Base-by-base conservation (phyloP, 2,113 vertebrate genomes). In the Sterrhoptilus dennistouni region DNA sequence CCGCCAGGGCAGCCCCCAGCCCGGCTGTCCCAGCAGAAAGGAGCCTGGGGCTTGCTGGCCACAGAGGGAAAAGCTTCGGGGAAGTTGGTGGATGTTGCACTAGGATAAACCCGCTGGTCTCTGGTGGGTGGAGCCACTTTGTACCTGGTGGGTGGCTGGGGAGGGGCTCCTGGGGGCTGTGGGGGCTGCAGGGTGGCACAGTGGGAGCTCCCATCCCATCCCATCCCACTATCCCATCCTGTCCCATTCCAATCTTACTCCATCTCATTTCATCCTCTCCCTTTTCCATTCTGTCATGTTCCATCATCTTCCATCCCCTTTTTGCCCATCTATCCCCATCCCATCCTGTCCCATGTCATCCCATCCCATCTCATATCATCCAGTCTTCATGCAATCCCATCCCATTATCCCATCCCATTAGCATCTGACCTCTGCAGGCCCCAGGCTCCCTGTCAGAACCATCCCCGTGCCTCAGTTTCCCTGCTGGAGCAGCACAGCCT, bases 391-490 rank as follows among this genome's bases (percentile, higher is more conserved):
- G 11, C 38, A 9, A 38, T 38, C 9, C 38, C 28, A 53, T 29
- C 17, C 52, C 52, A 31, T 17, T 11, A 45, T 45, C 49, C 49
- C 53, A 54, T 20, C 52, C 81, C 12, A 0, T 38, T 28, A 49
- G 4, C 11, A 1, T 49, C 45, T 56, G 20, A 42, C 33, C 60
- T 33, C 9, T 29, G 3, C 18, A 64, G 21, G 5, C 33, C 36
- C 59, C 52, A 36, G 2, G 22, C 38, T 66, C 56, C 44, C 5
- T 0, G 6, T 40, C 36, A 79, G 79, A 49, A 11, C 1, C 11
- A 4, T 28, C 59, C 56, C 79, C 0, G 3, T 96, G 96, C 85
- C 95, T 95, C 88, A 20, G 88, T 96, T 96, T 96, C 92, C 88
- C 85, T 45, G 9, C 53, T 25, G 64, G 45, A 66, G 71, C 66